phyloP scores from a whole-genome alignment of 2,888 invertebrate species.

The Dynastes maya region DNA sequence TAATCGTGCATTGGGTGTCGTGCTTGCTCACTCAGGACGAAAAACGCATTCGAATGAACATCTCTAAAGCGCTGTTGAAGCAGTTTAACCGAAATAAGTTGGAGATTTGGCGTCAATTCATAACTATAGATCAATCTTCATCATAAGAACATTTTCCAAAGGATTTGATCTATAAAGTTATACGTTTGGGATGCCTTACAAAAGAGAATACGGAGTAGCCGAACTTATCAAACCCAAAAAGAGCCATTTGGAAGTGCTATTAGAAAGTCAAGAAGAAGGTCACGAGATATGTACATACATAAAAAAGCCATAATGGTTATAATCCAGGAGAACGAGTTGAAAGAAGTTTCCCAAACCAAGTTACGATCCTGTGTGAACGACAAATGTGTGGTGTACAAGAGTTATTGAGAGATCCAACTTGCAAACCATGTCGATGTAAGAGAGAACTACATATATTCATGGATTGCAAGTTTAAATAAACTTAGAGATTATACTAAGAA shows the following conservation, averaged over 20 bases:
- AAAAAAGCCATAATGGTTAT: constrained; percentile 71
- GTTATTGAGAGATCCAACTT: constrained; percentile 64
- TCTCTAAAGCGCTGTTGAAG: too few species aligned
- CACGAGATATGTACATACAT: constrained; percentile 68
- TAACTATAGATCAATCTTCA: too few species aligned
- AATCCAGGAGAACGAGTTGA: constrained; percentile 69
- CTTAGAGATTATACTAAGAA: constrained; percentile 68
- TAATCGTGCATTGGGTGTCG: too few species aligned
- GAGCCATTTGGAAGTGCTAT: constrained; percentile 65
- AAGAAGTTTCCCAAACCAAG: constrained; percentile 67
- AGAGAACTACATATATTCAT: constrained; percentile 68
- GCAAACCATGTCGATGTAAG: constrained; percentile 64
- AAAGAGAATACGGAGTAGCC: constrained; percentile 60
- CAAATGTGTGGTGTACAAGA: constrained; percentile 71
- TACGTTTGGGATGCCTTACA: constrained; percentile 67
- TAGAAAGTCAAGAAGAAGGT: constrained; percentile 65
- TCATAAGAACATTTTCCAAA: constrained; percentile 67
- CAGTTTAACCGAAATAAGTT: too few species aligned
- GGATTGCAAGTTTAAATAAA: constrained; percentile 71
- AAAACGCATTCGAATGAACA: too few species aligned
- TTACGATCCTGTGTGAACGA: constrained; percentile 65
- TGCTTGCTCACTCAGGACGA: too few species aligned
- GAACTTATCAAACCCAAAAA: constrained; percentile 69
- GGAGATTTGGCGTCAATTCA: too few species aligned
- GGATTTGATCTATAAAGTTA: constrained; percentile 66